phyloP scores from a whole-genome alignment of 2,113 vertebrate species.

The Sebastes fasciatus region DNA sequence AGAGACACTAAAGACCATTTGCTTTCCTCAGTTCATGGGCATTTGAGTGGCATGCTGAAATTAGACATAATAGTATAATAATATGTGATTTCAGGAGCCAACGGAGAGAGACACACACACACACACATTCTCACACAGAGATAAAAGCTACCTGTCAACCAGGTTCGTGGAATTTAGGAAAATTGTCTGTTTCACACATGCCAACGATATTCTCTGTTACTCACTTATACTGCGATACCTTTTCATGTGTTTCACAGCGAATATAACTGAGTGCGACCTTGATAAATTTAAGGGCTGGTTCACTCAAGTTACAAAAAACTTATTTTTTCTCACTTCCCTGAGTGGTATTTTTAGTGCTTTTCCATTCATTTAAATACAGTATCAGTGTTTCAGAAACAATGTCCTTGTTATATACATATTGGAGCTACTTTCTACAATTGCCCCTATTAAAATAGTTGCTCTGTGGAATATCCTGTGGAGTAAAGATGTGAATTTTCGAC shows the following conservation, averaged over 20 bases:
- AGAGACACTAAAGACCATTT: constrained; percentile 59
- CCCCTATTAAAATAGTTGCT: background rate
- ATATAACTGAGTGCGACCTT: background rate
- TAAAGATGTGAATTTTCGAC: constrained; percentile 1
- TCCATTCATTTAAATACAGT: background rate
- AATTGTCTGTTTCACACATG: constrained; percentile 34
- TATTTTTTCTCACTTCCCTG: background rate
- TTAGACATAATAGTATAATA: constrained; percentile 65
- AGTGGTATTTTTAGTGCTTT: background rate
- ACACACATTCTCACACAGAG: background rate
- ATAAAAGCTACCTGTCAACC: constrained; percentile 46
- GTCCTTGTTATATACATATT: too few relatives aligned
- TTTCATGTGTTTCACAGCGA: background rate
- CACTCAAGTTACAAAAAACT: constrained; percentile 1
- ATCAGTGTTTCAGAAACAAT: background rate
- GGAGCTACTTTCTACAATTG: background rate
- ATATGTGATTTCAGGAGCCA: constrained; percentile 58
- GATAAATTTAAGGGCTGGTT: background rate
- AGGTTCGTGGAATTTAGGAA: constrained; percentile 15
- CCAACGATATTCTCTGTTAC: constrained; percentile 21
- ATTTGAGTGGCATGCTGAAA: constrained; percentile 59
- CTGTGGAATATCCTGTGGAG: background rate
- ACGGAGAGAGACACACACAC: constrained; percentile 5
- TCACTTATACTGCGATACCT: constrained; percentile 5
- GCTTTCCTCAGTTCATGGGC: constrained; percentile 44